Evolutionary conservation across 2,797 vertebrate genomes (phyloP).

Genomic region (Crocidura indochinensis): DNA sequence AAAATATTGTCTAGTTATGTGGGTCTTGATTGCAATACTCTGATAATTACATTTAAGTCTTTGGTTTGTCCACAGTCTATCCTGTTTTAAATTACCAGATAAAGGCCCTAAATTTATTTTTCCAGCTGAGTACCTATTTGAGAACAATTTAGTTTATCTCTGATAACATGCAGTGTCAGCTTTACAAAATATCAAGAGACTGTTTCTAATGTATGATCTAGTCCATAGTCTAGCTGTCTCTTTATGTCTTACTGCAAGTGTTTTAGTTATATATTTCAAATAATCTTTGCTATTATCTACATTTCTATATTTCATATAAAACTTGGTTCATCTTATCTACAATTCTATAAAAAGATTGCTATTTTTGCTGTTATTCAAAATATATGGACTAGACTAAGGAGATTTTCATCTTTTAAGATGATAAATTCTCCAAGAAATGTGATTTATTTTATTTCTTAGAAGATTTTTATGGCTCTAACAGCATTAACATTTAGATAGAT

Average conservation of each 20-base stretch:
- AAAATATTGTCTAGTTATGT: slow-evolving; percentile 19
- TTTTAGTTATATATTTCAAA: neutral
- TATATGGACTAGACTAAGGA: slow-evolving; percentile 26
- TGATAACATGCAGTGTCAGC: neutral
- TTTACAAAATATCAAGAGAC: slow-evolving; percentile 39
- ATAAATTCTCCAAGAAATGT: slow-evolving; percentile 27
- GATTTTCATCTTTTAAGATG: slow-evolving; percentile 50
- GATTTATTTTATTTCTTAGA: neutral
- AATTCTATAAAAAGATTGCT: neutral
- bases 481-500: neutral
- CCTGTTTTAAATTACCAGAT: slow-evolving; percentile 2
- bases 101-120: slow-evolving; percentile 47
- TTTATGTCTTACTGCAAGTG: neutral
- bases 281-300: neutral
- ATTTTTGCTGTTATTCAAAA: slow-evolving; percentile 50
- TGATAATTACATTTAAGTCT: slow-evolving; percentile 52
- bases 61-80: slow-evolving; percentile 42
- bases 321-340: neutral
- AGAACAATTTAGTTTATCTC: slow-evolving; percentile 30
- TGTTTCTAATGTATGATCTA: slow-evolving; percentile 5
- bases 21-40: neutral
- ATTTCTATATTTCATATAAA: slow-evolving; percentile 34
- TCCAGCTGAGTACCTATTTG: neutral
- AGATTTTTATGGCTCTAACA: neutral
- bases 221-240: neutral